Base-by-base conservation (phyloP, 2,888 invertebrate species). In the Horisme vitalbata region DNA sequence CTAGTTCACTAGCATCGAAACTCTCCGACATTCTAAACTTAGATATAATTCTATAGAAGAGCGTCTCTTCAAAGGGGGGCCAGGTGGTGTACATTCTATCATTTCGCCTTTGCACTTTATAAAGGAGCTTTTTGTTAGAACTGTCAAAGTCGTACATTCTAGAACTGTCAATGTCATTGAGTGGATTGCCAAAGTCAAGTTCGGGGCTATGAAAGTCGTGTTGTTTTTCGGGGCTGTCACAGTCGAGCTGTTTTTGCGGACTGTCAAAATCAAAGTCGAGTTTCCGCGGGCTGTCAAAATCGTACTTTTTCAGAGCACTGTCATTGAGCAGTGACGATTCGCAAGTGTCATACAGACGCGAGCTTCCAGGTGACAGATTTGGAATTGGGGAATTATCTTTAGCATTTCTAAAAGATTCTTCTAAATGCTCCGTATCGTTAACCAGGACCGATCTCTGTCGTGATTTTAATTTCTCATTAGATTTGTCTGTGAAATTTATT, bases 21-120 rank as follows among this genome's bases (percentile, higher is more conserved):
- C 90, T 90, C 9, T 88, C 84, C 0, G 88, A 83, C 78, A 86
- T 80, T 34, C 85, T 73, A 52, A 88, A 90, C 41, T 85, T 78
- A 0, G 87, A 82, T 8, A 87, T 71, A 1, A 89, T 76, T 18
- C 68, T 77, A 39, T 86, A 90, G 50, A 86, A 85, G 8, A 88
- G 10, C 0, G 86, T 76, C 7, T 86, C 75, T 36, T 89, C 88
- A 13, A 73, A 83, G 0, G 89, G 87, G 0, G 90, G 90, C 90
- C 90, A 90, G 2, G 81, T 84, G 0, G 71, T 62, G 15, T 77
- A 73, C n/a, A 71, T 41, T 2, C 78, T 61, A 8, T 44, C 49
- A 21, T 55, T 61, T 26, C 50, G 57, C 6, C 52, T 63, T 10
- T 63, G 63, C 2, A 70, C 46, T 34, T 75, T 76, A 36, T 80